These are phyloP conservation scores for Odontesthes bonariensis DNA, from an alignment of 2,113 vertebrate genomes.

Conservation along the genomic window DNA sequence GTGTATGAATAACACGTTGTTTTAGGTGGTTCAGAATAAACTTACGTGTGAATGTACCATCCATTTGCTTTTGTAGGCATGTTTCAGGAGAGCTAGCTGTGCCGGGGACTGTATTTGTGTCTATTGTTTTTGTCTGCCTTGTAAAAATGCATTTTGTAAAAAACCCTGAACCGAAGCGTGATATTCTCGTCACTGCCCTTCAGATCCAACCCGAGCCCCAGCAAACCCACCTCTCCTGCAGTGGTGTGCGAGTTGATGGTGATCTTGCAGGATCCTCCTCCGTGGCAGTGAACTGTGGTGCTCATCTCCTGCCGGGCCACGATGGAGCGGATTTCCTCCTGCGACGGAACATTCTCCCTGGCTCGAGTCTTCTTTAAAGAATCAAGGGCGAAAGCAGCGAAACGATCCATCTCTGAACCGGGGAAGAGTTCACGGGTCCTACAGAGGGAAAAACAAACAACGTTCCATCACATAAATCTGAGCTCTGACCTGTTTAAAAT, in stretches of 20 bases:
- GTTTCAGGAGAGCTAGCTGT: too few species aligned
- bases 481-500: too few species aligned
- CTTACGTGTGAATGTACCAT: too few species aligned
- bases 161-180: too few species aligned
- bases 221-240: conserved; percentile 92
- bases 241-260: conserved; percentile 96
- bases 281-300: conserved; percentile 94
- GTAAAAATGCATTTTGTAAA: too few species aligned
- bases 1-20: too few species aligned
- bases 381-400: conserved; percentile 89
- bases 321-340: conserved; percentile 92
- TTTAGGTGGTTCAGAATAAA: too few species aligned
- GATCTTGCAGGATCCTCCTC: conserved; percentile 97
- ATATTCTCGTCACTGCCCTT: too few species aligned
- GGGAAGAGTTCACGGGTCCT: conserved; percentile 92
- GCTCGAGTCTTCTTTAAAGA: conserved; percentile 90
- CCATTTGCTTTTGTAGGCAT: too few species aligned
- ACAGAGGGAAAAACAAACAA: neutral
- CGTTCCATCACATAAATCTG: neutral
- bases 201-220: too few species aligned
- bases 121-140: too few species aligned
- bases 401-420: conserved; percentile 92
- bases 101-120: too few species aligned
- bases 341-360: conserved; percentile 93
- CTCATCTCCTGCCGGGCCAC: conserved; percentile 93